phyloP scores from a whole-genome alignment of 2,797 vertebrate genomes.

The Falco naumanni region DNA sequence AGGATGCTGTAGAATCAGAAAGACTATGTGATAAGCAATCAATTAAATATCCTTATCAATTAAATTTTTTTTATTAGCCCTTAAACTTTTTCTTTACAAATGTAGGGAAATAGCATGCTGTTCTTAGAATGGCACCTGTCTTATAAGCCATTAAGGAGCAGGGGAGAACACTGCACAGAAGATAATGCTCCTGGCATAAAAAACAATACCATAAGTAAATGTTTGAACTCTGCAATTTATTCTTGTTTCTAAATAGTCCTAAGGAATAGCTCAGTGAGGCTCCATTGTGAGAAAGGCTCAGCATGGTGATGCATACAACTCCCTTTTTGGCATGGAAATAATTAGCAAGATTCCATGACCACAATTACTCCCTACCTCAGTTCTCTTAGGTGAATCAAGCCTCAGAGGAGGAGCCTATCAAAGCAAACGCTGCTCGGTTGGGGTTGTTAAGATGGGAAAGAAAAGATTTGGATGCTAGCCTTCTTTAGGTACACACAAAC shows the following conservation, averaged over 20 bases:
- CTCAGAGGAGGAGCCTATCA: neutral
- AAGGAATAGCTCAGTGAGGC: neutral
- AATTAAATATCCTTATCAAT: neutral
- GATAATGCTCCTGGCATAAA: neutral
- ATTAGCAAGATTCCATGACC: neutral
- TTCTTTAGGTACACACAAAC: neutral
- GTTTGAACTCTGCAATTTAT: neutral
- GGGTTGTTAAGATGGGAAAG: neutral
- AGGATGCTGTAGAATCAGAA: neutral
- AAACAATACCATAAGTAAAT: neutral
- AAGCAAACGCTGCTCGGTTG: neutral
- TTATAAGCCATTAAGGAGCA: neutral
- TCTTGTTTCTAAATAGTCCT: neutral
- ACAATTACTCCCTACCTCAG: neutral
- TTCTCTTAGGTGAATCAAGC: neutral
- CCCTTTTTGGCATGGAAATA: neutral
- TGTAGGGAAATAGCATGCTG: neutral
- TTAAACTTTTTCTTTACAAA: neutral
- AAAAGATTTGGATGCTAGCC: neutral
- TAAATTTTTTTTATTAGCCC: neutral
- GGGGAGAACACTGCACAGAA: neutral
- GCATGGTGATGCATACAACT: neutral
- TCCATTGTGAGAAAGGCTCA: neutral
- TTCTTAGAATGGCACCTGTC: neutral
- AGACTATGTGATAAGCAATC: neutral